Evolutionary conservation across 2,888 invertebrate species (phyloP).

Genomic region (Diarsia brunnea): DNA sequence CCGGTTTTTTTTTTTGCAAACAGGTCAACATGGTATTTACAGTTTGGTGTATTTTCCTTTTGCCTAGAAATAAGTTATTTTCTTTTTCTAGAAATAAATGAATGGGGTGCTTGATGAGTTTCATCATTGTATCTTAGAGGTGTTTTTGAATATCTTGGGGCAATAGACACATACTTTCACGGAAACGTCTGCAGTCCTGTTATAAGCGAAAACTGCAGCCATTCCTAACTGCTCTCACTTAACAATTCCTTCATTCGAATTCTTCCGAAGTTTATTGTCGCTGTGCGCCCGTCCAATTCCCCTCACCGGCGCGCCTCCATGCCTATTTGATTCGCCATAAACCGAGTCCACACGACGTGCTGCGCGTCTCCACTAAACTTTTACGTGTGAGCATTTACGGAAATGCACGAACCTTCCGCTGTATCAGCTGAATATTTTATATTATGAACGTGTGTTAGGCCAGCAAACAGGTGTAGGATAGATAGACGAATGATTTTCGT

Average conservation of each 20-base stretch:
- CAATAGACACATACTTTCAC: background rate
- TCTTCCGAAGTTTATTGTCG: conserved; percentile 30
- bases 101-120: background rate
- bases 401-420: conserved; percentile 43
- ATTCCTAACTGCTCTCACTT: conserved; percentile 14
- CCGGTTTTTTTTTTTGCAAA: background rate
- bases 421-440: conserved; percentile 56
- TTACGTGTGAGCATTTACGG: conserved; percentile 58
- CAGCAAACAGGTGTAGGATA: background rate
- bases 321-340: conserved; percentile 60
- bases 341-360: conserved; percentile 48
- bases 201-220: background rate
- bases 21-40: background rate
- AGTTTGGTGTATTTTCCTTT: background rate
- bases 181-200: background rate
- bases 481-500: background rate
- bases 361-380: conserved; percentile 58
- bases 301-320: conserved; percentile 33
- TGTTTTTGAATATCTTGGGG: background rate
- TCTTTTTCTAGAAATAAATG: background rate
- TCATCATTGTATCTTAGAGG: background rate
- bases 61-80: background rate
- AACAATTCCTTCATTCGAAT: conserved; percentile 32
- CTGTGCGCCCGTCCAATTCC: conserved; percentile 23
- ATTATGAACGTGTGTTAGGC: conserved; percentile 35